Evolutionary conservation across 35 echinoderm and acorn worm genomes (phyloP), one percentile per base, ranked within the genome.

Genomic region (Apostichopus parvimensis): DNA sequence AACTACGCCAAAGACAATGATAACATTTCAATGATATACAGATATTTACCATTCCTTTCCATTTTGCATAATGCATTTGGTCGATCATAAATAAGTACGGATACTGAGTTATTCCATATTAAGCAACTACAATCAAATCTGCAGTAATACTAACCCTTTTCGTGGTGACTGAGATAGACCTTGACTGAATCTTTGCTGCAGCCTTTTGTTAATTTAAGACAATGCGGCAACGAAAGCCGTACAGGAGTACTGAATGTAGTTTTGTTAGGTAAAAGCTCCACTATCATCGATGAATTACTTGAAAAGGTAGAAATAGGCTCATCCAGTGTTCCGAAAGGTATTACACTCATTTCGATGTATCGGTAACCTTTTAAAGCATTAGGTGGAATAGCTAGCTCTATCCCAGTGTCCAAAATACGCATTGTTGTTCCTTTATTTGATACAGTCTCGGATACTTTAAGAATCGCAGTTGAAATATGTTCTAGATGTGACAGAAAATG

Each of bases 81-180:
- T 28, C 26, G 26, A 28, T 28, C 26, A 28, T 28, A 28, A 28
- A 28, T 28, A 28, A 28, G 26, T 28, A 28, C 26, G 26, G 26
- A 28, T 28, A 28, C 26, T 28, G 26, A 28, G 26, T 28, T 28
- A 28, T 28, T 28, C 26, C 26, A 28, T 28, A 28, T 28, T 28
- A 28, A 28, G 26, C 26, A 28, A 28, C 26, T 28, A 28, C 26
- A 28, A 28, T 28, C 26, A 28, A 28, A 28, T 28, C 26, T 28
- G 26, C 26, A 28, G 26, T 28, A 60, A 60, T 60, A 73, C 71
- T 6, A 73, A 73, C 71, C 71, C n/a, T 17, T 73, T 18, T 18
- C 71, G n/a, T 73, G 71, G 71, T 73, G 71, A 73, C 71, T 73
- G 71, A 17, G 20, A 73, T 73, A 73, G n/a, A 73, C 71, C n/a